These are phyloP conservation scores for Drosophila nr. medialis DNA, from an alignment of 2,888 invertebrate species.

Conservation along the genomic window DNA sequence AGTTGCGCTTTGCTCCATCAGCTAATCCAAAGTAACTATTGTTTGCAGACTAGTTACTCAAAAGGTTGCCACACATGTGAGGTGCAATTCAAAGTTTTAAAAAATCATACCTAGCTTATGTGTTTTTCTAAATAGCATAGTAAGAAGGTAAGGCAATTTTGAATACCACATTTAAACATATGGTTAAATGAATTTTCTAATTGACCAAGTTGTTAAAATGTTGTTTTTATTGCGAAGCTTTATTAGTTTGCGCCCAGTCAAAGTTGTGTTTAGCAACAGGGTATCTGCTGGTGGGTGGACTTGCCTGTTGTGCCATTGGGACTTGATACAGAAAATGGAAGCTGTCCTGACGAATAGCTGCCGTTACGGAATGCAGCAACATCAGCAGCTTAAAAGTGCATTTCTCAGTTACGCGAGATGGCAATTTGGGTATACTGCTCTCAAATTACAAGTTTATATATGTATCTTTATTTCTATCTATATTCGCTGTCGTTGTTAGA, in stretches of 20 bases:
- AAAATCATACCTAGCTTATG: neutral
- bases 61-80: constrained; percentile 39
- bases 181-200: neutral
- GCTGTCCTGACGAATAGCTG: constrained; percentile 66
- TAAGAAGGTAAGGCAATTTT: constrained; percentile 8
- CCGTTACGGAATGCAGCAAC: constrained; percentile 40
- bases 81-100: constrained; percentile 43
- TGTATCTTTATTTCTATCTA: constrained; percentile 24
- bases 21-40: constrained; percentile 77
- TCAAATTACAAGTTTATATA: constrained; percentile 71
- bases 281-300: neutral
- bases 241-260: neutral
- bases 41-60: constrained; percentile 50
- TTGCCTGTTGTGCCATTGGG: constrained; percentile 1
- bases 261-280: neutral
- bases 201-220: neutral
- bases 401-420: constrained; percentile 74
- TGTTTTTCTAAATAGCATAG: neutral
- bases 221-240: neutral
- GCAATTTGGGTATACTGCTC: constrained; percentile 74
- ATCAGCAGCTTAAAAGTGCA: constrained; percentile 72
- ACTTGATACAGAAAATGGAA: constrained; percentile 46
- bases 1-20: constrained; percentile 57
- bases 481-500: constrained; percentile 49
- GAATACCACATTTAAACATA: neutral